Percentiles rank a stretch among this genome's conserved stretches.
Evolutionary conservation across 2,113 vertebrate species (phyloP).

Genomic region (Scalopus aquaticus): DNA sequence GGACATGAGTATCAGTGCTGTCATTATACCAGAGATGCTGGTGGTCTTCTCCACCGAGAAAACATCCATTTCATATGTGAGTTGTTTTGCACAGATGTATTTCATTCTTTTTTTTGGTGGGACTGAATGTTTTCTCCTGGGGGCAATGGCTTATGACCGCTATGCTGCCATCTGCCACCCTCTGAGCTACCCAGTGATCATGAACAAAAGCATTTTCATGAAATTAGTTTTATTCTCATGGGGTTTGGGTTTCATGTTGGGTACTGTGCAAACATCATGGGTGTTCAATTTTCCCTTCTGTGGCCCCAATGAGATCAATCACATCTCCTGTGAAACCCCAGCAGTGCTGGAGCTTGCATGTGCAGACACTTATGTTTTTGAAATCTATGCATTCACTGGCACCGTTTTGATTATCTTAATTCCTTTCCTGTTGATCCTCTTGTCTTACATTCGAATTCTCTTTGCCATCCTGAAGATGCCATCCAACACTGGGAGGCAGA

Average conservation of each 20-base stretch:
- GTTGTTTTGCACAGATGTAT: slow-evolving; percentile 53
- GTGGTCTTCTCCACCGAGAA: background rate
- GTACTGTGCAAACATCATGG: background rate
- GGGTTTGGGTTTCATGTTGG: background rate
- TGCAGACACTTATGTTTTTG: background rate
- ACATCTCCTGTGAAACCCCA: slow-evolving; percentile 44
- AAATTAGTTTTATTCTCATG: slow-evolving; percentile 33
- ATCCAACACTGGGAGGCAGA: background rate
- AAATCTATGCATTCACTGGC: background rate
- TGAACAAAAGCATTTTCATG: background rate
- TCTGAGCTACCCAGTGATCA: slow-evolving; percentile 35
- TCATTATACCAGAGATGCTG: slow-evolving; percentile 44
- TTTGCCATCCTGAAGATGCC: background rate
- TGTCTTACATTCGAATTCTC: slow-evolving; percentile 3
- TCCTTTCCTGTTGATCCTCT: slow-evolving; percentile 6
- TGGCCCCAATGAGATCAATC: slow-evolving; percentile 24
- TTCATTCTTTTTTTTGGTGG: slow-evolving; percentile 36
- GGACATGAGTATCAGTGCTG: slow-evolving; percentile 34
- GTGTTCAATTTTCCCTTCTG: slow-evolving; percentile 49
- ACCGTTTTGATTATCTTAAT: background rate
- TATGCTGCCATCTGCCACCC: slow-evolving; percentile 52
- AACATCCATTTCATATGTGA: background rate
- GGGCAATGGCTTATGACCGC: slow-evolving; percentile 52
- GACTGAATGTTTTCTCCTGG: slow-evolving; percentile 52
- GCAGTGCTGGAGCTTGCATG: slow-evolving; percentile 5